Base-by-base conservation (phyloP, 2,888 invertebrate species). In the Pegoplata infirma region DNA sequence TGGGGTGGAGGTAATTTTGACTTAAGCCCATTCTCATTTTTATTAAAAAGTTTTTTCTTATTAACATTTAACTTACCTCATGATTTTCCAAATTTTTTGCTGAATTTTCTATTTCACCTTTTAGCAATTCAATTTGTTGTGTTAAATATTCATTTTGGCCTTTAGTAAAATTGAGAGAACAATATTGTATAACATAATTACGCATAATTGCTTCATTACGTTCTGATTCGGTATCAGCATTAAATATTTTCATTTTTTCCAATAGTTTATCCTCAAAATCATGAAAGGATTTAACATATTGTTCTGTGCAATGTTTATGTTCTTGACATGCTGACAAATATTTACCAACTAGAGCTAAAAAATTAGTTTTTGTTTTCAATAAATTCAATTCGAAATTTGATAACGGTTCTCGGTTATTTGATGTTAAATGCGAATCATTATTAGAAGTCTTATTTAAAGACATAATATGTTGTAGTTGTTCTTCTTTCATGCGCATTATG, bases 101-200 rank as follows among this genome's bases (percentile, higher is more conserved):
- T 8, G 82, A 82, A 1, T 82, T 76, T 6, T 86, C 85, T 46
- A 86, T 79, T 49, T 87, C 85, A 3, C 76, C 36, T 28, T 87
- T 87, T 28, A 84, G 61, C 19, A 83, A 76, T 8, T 88, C 86
- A 64, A 88, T 87, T 78, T 88, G 87, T 23, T 86, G 84, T 4
- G 81, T 21, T 6, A 89, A 71, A 59, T 78, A 88, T n/a, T 87
- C 87, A 73, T 86, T 86, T 66, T 85, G 84, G 12, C 85, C 83
- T 6, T 83, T 84, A 49, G 83, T 84, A 28, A 85, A 88, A 67
- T 85, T 86, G 0, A 83, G 76, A 56, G 84, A 82, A 76, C 85
- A 88, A 61, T 86, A 88, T 76, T 89, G 86, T 1, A 88, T 84
- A 17, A 89, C 64, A 80, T 85, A 89, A 12, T 88, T 85, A 7